Base-by-base conservation (phyloP, 2,888 invertebrate genomes). In the Callosobruchus maculatus region DNA sequence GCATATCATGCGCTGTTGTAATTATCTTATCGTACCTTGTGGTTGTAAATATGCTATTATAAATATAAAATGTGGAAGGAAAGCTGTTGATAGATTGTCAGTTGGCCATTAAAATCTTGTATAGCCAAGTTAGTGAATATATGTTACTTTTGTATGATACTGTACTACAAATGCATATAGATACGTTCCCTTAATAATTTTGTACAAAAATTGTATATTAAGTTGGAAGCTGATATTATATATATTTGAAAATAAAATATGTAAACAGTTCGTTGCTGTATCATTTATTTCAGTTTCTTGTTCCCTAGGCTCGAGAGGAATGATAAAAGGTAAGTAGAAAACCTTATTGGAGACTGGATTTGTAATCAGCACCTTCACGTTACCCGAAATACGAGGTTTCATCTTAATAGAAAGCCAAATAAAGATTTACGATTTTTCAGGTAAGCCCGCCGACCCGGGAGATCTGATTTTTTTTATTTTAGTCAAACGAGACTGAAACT, bases 231-330 rank as follows among this genome's bases (percentile, higher is more conserved):
- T 77, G 72, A 77, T 70, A 75, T 74, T n/a, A 75, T 77, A 77
- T 77, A n/a, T n/a, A n/a, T 77, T 77, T 77, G 73, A 73, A 72
- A 77, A 75, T 77, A 77, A 75, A 77, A 74, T 30, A 26, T 71
- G 71, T 26, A 71, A 71, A 31, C 30, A 26, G 3, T 0, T 2
- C 2, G 68, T 9, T 21, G 20, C 20, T 21, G 21, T 68, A 49
- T 72, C 9, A 9, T 21, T 20, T 49, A n/a, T n/a, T n/a, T n/a
- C n/a, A n/a, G n/a, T n/a, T n/a, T n/a, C n/a, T n/a, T n/a, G n/a
- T n/a, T n/a, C n/a, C n/a, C n/a, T n/a, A n/a, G n/a, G n/a, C n/a
- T n/a, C n/a, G n/a, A n/a, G n/a, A n/a, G n/a, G n/a, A n/a, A n/a
- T n/a, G n/a, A n/a, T n/a, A n/a, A n/a, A n/a, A n/a, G n/a, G n/a